Evolutionary conservation across 1,140 invertebrate genomes (phyloP).

Genomic region (Cardiocondyla obscurior): DNA sequence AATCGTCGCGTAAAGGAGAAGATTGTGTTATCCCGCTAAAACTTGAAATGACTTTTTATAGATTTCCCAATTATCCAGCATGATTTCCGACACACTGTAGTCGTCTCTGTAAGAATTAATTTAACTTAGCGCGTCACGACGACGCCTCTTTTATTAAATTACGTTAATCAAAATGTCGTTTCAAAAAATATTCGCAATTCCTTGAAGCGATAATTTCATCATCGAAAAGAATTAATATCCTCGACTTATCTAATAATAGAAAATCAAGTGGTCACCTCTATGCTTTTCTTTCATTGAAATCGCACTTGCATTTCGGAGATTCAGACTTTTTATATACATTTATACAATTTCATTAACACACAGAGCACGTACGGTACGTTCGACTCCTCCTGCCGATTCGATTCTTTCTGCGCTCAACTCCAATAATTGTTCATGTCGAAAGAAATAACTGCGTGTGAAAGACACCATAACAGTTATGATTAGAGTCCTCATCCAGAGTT

Average conservation of each 20-base stretch:
- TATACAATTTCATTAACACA: neutral
- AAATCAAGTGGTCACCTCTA: neutral
- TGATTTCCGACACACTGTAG: neutral
- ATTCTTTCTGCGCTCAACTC: neutral
- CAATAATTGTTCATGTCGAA: conserved; percentile 24
- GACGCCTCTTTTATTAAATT: neutral
- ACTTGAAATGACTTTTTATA: conserved; percentile 18
- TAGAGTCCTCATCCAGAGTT: conserved; percentile 1
- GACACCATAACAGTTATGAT: conserved; percentile 46
- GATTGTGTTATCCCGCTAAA: conserved; percentile 3
- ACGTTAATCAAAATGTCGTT: neutral
- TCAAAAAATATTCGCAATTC: neutral
- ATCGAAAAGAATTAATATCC: neutral
- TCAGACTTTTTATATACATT: neutral
- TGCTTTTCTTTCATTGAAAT: neutral
- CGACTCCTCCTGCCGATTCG: neutral
- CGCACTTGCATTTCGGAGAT: neutral
- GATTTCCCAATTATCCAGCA: neutral
- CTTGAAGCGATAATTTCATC: neutral
- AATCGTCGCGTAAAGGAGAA: neutral
- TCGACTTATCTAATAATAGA: neutral
- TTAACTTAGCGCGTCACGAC: neutral
- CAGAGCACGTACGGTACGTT: too few relatives aligned
- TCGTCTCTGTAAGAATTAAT: neutral
- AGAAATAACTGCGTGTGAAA: conserved; percentile 23